Evolutionary conservation across 2,888 invertebrate genomes (phyloP), one percentile per base, ranked within the genome.

Genomic region (Metallyticus violacea): DNA sequence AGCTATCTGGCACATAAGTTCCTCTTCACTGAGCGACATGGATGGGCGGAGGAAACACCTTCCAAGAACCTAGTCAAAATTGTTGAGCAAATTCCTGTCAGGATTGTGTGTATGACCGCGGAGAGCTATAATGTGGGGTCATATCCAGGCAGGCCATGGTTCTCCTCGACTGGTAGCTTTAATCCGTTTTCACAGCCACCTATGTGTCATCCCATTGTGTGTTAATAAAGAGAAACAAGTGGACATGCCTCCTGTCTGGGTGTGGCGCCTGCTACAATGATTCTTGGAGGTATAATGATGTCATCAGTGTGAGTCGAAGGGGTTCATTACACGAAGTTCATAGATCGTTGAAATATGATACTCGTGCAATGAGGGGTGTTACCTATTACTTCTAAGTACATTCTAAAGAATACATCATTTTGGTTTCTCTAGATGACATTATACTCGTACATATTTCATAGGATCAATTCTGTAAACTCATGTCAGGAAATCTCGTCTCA

Each of bases 121-220:
- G 15, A 62, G 40, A 62, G 40, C 15, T 62, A 22, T 62, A 62
- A 22, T 62, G 40, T 62, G 40, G 40, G 40, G 40, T 62, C 40
- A 62, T 3, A 62, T 62, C 40, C 40, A 4, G 15, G 40, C 40
- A 62, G 15, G n/a, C n/a, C n/a, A n/a, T n/a, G n/a, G n/a, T n/a
- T n/a, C 40, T 15, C 40, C 40, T 40, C 40, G 15, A 62, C 40
- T 22, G 77, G 83, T 77, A 62, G 77, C 83, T 83, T 26, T 76
- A 26, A n/a, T 26, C 76, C 28, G 77, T 62, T 77, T n/a, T 30
- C 30, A 9, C 62, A 27, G 26, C 83, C 77, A 28, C 85, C 85
- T 28, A 78, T 80, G 81, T 28, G 28, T 81, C 76, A 80, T 76
- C 28, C 85, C 77, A 85, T 85, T 85, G 85, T 85, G 85, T 85